A percentile compares a stretch with the other conserved stretches of the same genome.
Conservation (phyloP, 2,888 invertebrate genomes). For the Campopleginae sp. region DNA sequence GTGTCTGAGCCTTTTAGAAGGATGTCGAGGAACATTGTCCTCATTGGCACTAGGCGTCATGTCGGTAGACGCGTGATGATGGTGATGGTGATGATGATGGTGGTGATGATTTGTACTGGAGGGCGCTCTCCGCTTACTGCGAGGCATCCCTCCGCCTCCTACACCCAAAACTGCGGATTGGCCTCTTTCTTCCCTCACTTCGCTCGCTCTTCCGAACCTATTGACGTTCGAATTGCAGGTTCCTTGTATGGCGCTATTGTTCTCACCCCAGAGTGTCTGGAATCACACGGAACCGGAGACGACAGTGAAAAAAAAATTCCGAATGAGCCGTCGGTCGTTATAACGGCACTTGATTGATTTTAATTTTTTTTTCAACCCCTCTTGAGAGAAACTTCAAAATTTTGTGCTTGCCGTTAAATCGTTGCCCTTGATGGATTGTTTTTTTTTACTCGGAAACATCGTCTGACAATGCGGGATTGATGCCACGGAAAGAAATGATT, state of each 20-base stretch:
- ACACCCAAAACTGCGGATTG: constrained; percentile 69
- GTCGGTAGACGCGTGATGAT: constrained; percentile 79
- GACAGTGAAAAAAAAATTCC: not conserved
- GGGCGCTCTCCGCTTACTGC: constrained; percentile 83
- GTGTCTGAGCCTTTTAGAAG: constrained; percentile 81
- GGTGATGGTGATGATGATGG: constrained; percentile 75
- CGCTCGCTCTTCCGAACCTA: constrained; percentile 53
- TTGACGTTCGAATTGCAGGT: constrained; percentile 50
- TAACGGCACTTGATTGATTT: not conserved
- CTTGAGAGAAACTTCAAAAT: not conserved
- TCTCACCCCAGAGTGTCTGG: constrained; percentile 72
- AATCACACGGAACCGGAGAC: constrained; percentile 9
- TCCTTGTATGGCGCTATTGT: constrained; percentile 51
- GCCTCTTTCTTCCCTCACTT: constrained; percentile 58
- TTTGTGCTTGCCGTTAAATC: not conserved
- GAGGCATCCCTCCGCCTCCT: constrained; percentile 83
- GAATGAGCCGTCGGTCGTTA: not conserved
- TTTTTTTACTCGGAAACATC: not conserved
- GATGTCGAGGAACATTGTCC: constrained; percentile 81
- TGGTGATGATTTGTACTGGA: constrained; percentile 81
- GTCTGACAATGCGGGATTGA: too few relatives aligned
- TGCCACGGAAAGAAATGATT: not conserved
- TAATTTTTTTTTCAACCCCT: not conserved
- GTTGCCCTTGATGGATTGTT: not conserved
- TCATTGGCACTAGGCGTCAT: constrained; percentile 83